Base-by-base conservation (phyloP, 2,113 vertebrate species). In the Eupsittula cactorum region DNA sequence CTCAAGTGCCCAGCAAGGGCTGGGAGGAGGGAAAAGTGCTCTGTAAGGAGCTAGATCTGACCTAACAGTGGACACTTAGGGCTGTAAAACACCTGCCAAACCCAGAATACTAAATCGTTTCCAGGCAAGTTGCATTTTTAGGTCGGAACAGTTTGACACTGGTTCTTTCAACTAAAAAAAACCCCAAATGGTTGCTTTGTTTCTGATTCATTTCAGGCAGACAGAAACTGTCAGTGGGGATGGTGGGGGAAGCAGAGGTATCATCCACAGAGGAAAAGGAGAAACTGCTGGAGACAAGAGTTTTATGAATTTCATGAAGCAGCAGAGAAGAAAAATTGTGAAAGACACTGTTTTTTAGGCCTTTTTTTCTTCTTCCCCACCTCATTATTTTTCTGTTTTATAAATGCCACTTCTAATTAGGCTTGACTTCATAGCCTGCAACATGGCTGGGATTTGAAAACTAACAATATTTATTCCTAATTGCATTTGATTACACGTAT, bases 111-210 rank as follows among this genome's bases (percentile, higher is more conserved):
- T 33, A 42, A 53, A 67, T 68, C 7, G 4, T n/a, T 91, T 33
- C 17, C 37, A 63, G 57, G 37, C 35, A 25, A 27, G 76, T 28
- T 55, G 76, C 10, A 2, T 11, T 35, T 91, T 59, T 7, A 79
- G 91, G 91, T 91, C 95, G 80, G 95, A 59, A 91, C 95, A 71
- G 52, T 67, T 76, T 89, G 95, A 96, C 91, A 63, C 16, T 7
- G 20, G 15, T 31, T 65, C 35, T 85, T 44, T 15, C 35, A 65
- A 31, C 24, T 27, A 10, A 21, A 25, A 64, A 20, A 14, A 24
- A 10, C 1, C 5, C 3, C 5, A n/a, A 59, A 7, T 7, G 16
- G 15, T 65, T 49, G 3, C 16, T 73, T 55, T 69, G 25, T 42
- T 65, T 70, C 71, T 71, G 84, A 63, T 80, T 82, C 41, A 29